phyloP scores from a whole-genome alignment of 2,888 invertebrate species.

The Euclidia mi region DNA sequence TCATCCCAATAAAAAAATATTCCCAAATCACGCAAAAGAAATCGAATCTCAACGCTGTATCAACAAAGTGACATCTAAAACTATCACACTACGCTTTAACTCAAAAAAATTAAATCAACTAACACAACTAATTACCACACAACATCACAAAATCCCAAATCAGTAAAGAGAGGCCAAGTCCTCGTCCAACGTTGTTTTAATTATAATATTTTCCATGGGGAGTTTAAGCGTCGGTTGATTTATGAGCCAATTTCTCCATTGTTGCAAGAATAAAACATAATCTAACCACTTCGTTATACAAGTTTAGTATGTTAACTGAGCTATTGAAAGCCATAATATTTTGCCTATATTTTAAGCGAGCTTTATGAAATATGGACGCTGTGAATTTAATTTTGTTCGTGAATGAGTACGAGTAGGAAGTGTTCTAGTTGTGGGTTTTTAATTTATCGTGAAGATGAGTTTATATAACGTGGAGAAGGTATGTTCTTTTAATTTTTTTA shows the following conservation, averaged over 20 bases:
- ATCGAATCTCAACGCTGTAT: too few species aligned
- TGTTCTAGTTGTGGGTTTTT: neutral
- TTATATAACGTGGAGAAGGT: too few species aligned
- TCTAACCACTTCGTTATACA: slow-evolving; percentile 58
- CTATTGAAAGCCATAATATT: slow-evolving; percentile 49
- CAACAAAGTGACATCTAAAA: too few species aligned
- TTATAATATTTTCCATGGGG: slow-evolving; percentile 54
- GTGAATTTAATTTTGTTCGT: slow-evolving; percentile 49
- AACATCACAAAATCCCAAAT: slow-evolving; percentile 21
- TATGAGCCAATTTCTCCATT: slow-evolving; percentile 63
- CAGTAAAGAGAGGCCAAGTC: slow-evolving; percentile 28
- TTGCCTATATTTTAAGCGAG: slow-evolving; percentile 44
- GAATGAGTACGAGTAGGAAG: slow-evolving; percentile 9
- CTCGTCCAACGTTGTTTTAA: slow-evolving; percentile 45
- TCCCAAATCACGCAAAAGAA: too few species aligned
- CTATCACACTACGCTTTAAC: too few species aligned
- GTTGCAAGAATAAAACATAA: slow-evolving; percentile 64
- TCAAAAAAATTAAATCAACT: too few species aligned
- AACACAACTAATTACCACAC: slow-evolving; percentile 30
- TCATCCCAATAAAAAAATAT: too few species aligned
- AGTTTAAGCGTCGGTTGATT: slow-evolving; percentile 50
- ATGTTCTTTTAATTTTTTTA: too few species aligned
- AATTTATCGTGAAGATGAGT: too few species aligned
- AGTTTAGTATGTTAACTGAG: slow-evolving; percentile 57
- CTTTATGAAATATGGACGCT: slow-evolving; percentile 59